Base-by-base conservation (phyloP, 2,888 invertebrate species). In the Acleris cristana region DNA sequence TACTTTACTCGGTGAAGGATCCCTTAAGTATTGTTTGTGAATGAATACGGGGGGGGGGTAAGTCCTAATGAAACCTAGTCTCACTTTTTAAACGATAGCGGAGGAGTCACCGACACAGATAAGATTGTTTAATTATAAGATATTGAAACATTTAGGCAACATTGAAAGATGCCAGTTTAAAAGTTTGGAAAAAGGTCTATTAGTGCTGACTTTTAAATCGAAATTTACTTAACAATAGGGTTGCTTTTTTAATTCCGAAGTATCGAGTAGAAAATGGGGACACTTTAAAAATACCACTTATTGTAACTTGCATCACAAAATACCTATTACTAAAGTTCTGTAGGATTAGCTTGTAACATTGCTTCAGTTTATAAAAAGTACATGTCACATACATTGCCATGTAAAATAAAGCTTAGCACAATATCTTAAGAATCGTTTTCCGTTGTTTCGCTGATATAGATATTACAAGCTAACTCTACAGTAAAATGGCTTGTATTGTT, bases 271-370 rank as follows among this genome's bases (percentile, higher is more conserved):
- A 62, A 62, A 57, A 34, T 57, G 30, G 52, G 61, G 23, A 49
- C 40, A 60, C 34, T 54, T 51, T 30, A 55, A 51, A 45, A 26
- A 44, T 51, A 64, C 57, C 10, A 51, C 3, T 64, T 54, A 21
- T 34, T 18, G 18, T 59, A 14, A 12, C 19, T 60, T 19, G 49
- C 54, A 48, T 60, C 59, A 55, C 16, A 49, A 30, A 18, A 40
- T 55, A 65, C 56, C 56, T 65, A 61, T 18, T 51, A 61, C 56
- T 56, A 65, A 53, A 12, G 51, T 8, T 52, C 55, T 52, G 51
- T 51, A 61, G 51, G 51, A 56, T 1, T 61, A 65, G 61, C 53
- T n/a, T 19, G n/a, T 8, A 34, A 58, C 44, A 19, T 6, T 26
- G 52, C 21, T 26, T 19, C 44, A 23, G 18, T 12, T 30, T n/a